Base-by-base conservation (phyloP, 2,797 vertebrate genomes). In the Sphenodon punctatus region DNA sequence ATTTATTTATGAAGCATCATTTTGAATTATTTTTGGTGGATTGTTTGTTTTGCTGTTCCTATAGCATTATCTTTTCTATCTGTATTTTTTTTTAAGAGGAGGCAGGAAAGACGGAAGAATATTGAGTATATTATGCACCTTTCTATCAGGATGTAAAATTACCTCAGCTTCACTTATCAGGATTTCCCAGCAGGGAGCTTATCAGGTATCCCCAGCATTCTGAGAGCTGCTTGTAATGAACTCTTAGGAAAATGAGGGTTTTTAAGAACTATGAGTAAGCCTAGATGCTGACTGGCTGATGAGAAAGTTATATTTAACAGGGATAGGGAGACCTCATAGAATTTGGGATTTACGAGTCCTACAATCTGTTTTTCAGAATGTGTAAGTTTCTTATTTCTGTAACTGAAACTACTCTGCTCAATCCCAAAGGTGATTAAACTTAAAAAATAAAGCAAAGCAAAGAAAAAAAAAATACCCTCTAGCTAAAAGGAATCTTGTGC, bases 1-100 rank as follows among this genome's bases (percentile, higher is more conserved):
- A 67, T 80, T 84, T 77, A 78, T 86, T 83, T 79, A 27, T 56
- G 43, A 81, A 88, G 86, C 85, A 81, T 91, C 80, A 81, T 83
- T 73, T 51, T 63, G 75, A 34, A 32, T 12, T 56, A 19, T 7
- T 34, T 25, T 56, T 56, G 34, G 19, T 22, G 34, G 30, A 30
- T 22, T 56, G 55, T 53, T 30, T 55, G 6, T 34, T 34, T 56
- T 36, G 34, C 10, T 6, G 34, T 36, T 20, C 10, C 30, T 34
- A 7, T 32, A 20, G 56, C 20, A 20, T 13, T 30, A n/a, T n/a
- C n/a, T n/a, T n/a, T n/a, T n/a, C n/a, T n/a, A n/a, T n/a, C n/a
- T n/a, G n/a, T n/a, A n/a, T n/a, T n/a, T n/a, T n/a, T n/a, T n/a
- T n/a, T n/a, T n/a, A n/a, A n/a, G n/a, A n/a, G n/a, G n/a, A n/a